Base-by-base conservation (phyloP, 2,113 vertebrate species). In the Gasterosteus aculeatus region DNA sequence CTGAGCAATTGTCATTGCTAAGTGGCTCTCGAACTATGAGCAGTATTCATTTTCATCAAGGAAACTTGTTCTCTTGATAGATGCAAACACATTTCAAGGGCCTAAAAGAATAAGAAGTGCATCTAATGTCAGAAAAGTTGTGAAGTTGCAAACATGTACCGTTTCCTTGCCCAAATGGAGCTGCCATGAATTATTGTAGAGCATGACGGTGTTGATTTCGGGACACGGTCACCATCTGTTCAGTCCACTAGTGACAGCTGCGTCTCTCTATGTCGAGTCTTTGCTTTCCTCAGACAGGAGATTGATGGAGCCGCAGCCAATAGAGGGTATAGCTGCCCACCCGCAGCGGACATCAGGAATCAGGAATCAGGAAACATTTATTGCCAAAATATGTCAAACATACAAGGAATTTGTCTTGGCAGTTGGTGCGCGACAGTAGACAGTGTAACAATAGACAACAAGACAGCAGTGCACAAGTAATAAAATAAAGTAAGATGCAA, bases 181-280 rank as follows among this genome's bases (percentile, higher is more conserved):
- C 80, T 51, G 68, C 75, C 10, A 67, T 65, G 77, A 79, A 53
- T 49, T 80, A 38, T 41, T 92, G 87, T 73, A 65, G 79, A 80
- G 35, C 35, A 85, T 81, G 76, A 87, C 22, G 7, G 82, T 65
- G 64, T 78, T 90, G 80, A 89, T 58, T 81, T 86, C 78, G 70
- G 70, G 69, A 78, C 78, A 83, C 78, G 64, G 8, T 74, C 29
- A 18, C 89, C 89, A 92, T 92, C 91, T 93, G 90, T 68, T 91
- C 63, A 61, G 82, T 75, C 81, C 53, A 58, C 73, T 72, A 41
- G 22, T 76, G 80, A 69, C 92, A 93, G 87, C 88, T 93, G 89
- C 58, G 59, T 88, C 51, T 76, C 53, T 82, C 71, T 77, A 53
- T 1, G 29, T 62, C 7, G 68, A 77, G 87, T 78, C 80, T 88